Evolutionary conservation across 2,113 vertebrate genomes (phyloP), one percentile per base, ranked within the genome.

Genomic region (Melanocharis versteri): DNA sequence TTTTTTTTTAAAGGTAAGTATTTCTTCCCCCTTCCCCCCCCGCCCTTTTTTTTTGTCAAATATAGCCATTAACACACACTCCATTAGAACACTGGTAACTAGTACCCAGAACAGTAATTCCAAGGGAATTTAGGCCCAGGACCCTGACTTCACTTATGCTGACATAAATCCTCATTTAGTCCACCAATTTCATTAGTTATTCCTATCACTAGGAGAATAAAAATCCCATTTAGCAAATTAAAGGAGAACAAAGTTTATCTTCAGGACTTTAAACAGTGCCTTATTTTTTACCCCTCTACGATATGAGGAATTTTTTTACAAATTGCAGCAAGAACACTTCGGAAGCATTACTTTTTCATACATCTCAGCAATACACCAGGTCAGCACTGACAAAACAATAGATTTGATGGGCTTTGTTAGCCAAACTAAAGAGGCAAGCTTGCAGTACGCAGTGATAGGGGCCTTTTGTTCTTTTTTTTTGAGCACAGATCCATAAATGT

Each of bases 11-110:
- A 50, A 53, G 3, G 0, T 13, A 87, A 56, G 4, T 28, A 42
- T 24, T 13, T 11, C 7, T 27, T 45, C 9, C 21, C 5, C 1
- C 6, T 23, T 18, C 16, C 4, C 6, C 11, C 7, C 1, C 1
- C 1, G 1, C 4, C 1, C 1, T 35, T 30, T 16, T 31, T 37
- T 58, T 53, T 33, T 3, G 16, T 37, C 10, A 72, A 72, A 83
- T 28, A 45, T 3, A 66, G 19, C 5, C n/a, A 42, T 56, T 89
- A 76, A 84, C 69, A 35, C 76, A 68, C 37, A 58, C 10, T 40
- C n/a, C 33, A 51, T 75, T 37, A 72, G 44, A 79, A 16, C 42
- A 60, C 7, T 9, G 10, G 53, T 31, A 57, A 53, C 35, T 69
- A 79, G 35, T 47, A 79, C 7, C 14, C n/a, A 33, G 8, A 84